phyloP scores from a whole-genome alignment of 2,113 vertebrate species.

The Notarius quadriscutis region DNA sequence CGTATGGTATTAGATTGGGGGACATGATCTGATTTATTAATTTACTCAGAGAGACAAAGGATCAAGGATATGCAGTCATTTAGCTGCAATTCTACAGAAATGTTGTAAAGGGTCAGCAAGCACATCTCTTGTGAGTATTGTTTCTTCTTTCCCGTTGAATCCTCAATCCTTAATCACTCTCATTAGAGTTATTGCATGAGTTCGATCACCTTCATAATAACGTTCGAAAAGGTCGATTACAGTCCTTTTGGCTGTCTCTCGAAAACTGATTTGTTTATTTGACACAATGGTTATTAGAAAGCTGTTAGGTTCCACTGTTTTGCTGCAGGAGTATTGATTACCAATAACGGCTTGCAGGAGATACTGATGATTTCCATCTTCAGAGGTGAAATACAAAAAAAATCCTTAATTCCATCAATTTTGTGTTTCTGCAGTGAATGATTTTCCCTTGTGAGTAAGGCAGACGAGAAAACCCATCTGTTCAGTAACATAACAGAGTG shows the following conservation, averaged over 20 bases:
- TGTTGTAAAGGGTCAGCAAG: constrained; percentile 69
- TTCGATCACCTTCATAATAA: constrained; percentile 56
- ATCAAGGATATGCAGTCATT: constrained; percentile 66
- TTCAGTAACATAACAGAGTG: constrained; percentile 37
- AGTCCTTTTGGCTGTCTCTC: constrained; percentile 21
- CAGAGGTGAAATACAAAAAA: constrained; percentile 14
- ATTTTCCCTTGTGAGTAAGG: constrained; percentile 24
- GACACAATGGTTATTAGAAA: constrained; percentile 33
- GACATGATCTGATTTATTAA: constrained; percentile 74
- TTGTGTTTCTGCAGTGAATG: constrained; percentile 16
- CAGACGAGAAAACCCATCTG: constrained; percentile 34
- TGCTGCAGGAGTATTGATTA: constrained; percentile 64
- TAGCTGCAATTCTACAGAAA: constrained; percentile 58
- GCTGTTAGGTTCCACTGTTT: constrained; percentile 51
- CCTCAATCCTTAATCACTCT: constrained; percentile 62
- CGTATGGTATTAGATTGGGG: constrained; percentile 55
- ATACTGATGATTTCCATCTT: constrained; percentile 32
- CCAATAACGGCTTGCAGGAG: constrained; percentile 43
- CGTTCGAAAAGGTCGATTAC: constrained; percentile 44
- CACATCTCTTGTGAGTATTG: constrained; percentile 67
- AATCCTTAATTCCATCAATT: constrained; percentile 18
- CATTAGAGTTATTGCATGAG: constrained; percentile 64
- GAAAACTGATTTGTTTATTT: constrained; percentile 28
- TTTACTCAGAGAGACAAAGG: constrained; percentile 67
- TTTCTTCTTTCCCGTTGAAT: constrained; percentile 66